Evolutionary conservation across 2,113 vertebrate genomes (phyloP).

Genomic region (Xenus cinereus): DNA sequence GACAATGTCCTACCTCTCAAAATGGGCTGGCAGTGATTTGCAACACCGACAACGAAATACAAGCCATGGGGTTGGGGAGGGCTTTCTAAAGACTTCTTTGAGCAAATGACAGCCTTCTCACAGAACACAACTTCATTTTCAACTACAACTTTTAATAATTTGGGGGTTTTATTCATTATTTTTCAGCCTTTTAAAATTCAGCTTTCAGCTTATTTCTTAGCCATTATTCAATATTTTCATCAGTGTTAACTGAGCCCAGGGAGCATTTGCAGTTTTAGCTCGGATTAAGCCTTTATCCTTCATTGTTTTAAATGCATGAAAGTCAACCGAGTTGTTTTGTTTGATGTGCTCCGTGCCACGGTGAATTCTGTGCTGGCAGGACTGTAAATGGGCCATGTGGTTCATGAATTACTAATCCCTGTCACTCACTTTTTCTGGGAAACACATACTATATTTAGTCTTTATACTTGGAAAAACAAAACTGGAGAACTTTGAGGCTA

Average conservation of each 20-base stretch:
- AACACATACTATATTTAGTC: conserved; percentile 26
- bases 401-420: conserved; percentile 67
- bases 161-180: neutral
- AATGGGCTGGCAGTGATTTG: neutral
- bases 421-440: conserved; percentile 53
- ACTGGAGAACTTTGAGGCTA: neutral
- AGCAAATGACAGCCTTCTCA: neutral
- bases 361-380: conserved; percentile 47
- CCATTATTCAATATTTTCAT: conserved; percentile 34
- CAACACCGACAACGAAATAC: neutral
- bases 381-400: conserved; percentile 40
- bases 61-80: neutral
- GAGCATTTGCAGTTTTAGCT: neutral
- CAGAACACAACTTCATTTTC: neutral
- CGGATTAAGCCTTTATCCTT: neutral
- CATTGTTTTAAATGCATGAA: conserved; percentile 46
- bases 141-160: neutral
- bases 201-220: neutral
- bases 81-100: neutral
- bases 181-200: neutral
- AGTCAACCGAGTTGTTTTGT: neutral
- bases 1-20: fast-evolving
- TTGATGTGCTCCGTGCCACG: conserved; percentile 33
- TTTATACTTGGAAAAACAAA: conserved; percentile 26
- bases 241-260: neutral